Evolutionary conservation across 2,888 invertebrate genomes (phyloP).

Genomic region (Patella pellucida): DNA sequence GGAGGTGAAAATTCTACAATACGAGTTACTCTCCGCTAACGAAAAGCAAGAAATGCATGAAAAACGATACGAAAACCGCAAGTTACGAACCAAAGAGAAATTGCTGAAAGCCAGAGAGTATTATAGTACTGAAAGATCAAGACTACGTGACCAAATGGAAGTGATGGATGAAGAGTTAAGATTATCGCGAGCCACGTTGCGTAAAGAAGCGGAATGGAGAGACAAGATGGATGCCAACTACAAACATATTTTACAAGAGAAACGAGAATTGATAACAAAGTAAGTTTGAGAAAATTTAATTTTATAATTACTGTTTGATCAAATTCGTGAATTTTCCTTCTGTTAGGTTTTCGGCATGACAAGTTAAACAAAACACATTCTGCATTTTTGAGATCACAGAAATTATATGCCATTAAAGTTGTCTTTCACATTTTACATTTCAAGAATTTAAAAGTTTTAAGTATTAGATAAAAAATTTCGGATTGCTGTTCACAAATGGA

Average conservation of each 20-base stretch:
- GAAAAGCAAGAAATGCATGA: slow-evolving; percentile 58
- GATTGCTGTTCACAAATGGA: too few species aligned
- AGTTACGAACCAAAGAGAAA: slow-evolving; percentile 60
- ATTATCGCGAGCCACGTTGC: slow-evolving; percentile 52
- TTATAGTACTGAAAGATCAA: slow-evolving; percentile 54
- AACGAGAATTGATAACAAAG: slow-evolving; percentile 64
- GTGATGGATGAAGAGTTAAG: slow-evolving; percentile 58
- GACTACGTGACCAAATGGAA: slow-evolving; percentile 57
- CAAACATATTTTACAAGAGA: slow-evolving; percentile 57
- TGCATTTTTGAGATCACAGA: too few species aligned
- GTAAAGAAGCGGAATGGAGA: slow-evolving; percentile 62
- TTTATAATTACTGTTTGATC: too few species aligned
- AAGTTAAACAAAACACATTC: too few species aligned
- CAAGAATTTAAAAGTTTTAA: too few species aligned
- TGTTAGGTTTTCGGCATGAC: too few species aligned
- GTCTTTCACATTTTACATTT: too few species aligned
- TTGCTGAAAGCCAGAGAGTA: slow-evolving; percentile 63
- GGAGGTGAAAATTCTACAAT: slow-evolving; percentile 61
- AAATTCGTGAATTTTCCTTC: too few species aligned
- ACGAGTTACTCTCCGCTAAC: slow-evolving; percentile 55
- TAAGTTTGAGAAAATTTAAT: slow-evolving; percentile 41
- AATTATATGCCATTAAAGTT: too few species aligned
- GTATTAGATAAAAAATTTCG: too few species aligned
- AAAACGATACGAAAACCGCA: slow-evolving; percentile 59
- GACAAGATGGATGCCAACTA: slow-evolving; percentile 62